These are phyloP conservation scores for Criorhina ranunculi DNA, from an alignment of 2,888 invertebrate genomes.

Conservation along the genomic window DNA sequence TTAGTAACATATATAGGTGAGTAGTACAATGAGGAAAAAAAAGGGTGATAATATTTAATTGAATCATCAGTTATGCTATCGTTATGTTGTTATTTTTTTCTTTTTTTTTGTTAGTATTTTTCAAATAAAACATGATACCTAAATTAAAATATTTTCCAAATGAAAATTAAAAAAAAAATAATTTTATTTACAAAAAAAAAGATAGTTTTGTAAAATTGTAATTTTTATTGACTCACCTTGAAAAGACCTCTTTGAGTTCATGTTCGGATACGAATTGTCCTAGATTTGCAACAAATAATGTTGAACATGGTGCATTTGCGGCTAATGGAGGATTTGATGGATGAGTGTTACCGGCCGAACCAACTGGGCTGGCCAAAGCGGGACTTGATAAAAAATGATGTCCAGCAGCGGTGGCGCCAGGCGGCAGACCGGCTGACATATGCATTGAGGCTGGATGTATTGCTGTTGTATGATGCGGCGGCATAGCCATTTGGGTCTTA, in stretches of 20 bases:
- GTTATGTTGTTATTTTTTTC: slow-evolving; percentile 33
- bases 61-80: slow-evolving; percentile 4
- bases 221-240: slow-evolving; percentile 89
- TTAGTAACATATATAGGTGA: slow-evolving; percentile 22
- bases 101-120: slow-evolving; percentile 18
- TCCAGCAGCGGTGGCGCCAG: slow-evolving; percentile 83
- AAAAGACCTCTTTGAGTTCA: slow-evolving; percentile 98
- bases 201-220: background rate
- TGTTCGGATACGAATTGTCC: slow-evolving; percentile 99
- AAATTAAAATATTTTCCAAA: slow-evolving; percentile 28
- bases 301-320: slow-evolving; percentile 96
- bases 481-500: slow-evolving; percentile 86
- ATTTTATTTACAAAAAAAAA: slow-evolving; percentile 7
- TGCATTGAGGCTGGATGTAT: slow-evolving; percentile 89
- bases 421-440: slow-evolving; percentile 85
- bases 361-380: slow-evolving; percentile 94
- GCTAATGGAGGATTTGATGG: slow-evolving; percentile 85
- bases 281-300: slow-evolving; percentile 99
- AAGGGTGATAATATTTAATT: slow-evolving; percentile 15
- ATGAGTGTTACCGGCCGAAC: slow-evolving; percentile 86
- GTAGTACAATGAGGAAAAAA: slow-evolving; percentile 31
- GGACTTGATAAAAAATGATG: slow-evolving; percentile 97
- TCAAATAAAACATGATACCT: slow-evolving; percentile 12
- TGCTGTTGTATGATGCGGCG: slow-evolving; percentile 85
- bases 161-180: slow-evolving; percentile 4